These are phyloP conservation scores for Cirrhinus mrigala DNA, from an alignment of 2,797 vertebrate genomes.

Conservation along the genomic window DNA sequence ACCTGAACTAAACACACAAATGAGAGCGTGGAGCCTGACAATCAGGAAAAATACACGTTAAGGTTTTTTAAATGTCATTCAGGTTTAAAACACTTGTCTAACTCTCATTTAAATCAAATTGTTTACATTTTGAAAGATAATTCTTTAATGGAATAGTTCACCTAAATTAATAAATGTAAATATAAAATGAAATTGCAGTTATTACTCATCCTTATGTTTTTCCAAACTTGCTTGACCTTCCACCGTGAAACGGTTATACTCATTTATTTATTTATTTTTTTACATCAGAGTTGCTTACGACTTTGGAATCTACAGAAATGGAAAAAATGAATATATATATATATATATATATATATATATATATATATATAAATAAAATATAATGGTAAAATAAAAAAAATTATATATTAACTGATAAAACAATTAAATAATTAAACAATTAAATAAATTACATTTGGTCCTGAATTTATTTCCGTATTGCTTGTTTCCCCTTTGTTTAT, in stretches of 20 bases:
- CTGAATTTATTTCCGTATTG: neutral
- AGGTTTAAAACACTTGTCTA: neutral
- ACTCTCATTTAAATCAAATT: neutral
- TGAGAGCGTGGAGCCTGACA: conserved; percentile 39
- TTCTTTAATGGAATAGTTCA: neutral
- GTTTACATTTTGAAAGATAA: neutral
- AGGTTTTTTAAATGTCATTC: neutral
- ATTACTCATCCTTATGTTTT: neutral
- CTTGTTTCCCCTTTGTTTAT: neutral
- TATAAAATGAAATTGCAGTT: neutral
- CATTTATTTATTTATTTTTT: too few species aligned
- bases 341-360: neutral
- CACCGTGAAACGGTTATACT: too few species aligned
- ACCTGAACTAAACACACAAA: conserved; percentile 43
- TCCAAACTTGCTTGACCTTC: neutral
- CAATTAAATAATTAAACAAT: neutral
- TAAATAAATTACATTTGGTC: neutral
- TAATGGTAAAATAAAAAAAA: neutral
- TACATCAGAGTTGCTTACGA: too few species aligned
- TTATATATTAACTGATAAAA: neutral
- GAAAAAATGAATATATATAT: neutral
- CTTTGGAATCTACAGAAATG: neutral
- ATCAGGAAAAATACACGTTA: conserved; percentile 1
- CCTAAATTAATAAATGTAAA: neutral
- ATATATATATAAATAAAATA: neutral